Percentiles rank a stretch among this genome's conserved stretches.
Evolutionary conservation across 53 echinoderm and acorn worm species (phyloP).

Genomic region (Crossaster papposus): DNA sequence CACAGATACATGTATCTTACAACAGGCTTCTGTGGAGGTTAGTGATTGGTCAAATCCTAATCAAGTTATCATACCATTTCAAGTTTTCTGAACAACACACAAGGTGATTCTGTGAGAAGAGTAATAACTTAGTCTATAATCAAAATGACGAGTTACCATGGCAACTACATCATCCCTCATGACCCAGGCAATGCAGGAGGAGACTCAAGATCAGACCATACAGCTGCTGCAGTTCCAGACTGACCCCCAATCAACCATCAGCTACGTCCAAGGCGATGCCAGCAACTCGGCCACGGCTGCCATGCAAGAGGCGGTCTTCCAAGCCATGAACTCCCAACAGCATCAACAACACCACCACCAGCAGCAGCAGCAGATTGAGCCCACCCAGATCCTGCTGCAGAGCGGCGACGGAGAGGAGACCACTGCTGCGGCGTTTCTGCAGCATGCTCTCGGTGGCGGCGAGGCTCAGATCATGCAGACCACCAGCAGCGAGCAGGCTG

Average conservation of each 20-base stretch:
- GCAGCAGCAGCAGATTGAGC: conserved; percentile 9
- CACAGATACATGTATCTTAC: conserved; percentile 67
- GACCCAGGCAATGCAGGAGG: conserved; percentile 60
- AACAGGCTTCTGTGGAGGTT: conserved; percentile 78
- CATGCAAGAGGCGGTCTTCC: conserved; percentile 76
- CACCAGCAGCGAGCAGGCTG: conserved; percentile 92
- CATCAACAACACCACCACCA: background rate
- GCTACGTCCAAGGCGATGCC: conserved; percentile 55
- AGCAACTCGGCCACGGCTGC: conserved; percentile 75
- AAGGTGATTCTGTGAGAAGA: too few relatives aligned
- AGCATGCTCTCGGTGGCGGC: conserved; percentile 27
- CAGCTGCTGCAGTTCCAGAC: conserved; percentile 75
- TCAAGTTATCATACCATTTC: background rate
- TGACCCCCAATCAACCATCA: conserved; percentile 39
- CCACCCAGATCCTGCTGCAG: conserved; percentile 62
- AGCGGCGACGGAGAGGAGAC: conserved; percentile 57
- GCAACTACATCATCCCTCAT: background rate
- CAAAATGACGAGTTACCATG: background rate
- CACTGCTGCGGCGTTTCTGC: conserved; percentile 34
- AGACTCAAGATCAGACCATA: conserved; percentile 57
- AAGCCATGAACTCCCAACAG: conserved; percentile 53
- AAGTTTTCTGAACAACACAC: background rate
- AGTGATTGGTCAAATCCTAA: background rate
- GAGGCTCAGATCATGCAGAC: conserved; percentile 70
- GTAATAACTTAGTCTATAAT: background rate